Base-by-base conservation (phyloP, 2,113 vertebrate genomes). In the Trematocara variabile region DNA sequence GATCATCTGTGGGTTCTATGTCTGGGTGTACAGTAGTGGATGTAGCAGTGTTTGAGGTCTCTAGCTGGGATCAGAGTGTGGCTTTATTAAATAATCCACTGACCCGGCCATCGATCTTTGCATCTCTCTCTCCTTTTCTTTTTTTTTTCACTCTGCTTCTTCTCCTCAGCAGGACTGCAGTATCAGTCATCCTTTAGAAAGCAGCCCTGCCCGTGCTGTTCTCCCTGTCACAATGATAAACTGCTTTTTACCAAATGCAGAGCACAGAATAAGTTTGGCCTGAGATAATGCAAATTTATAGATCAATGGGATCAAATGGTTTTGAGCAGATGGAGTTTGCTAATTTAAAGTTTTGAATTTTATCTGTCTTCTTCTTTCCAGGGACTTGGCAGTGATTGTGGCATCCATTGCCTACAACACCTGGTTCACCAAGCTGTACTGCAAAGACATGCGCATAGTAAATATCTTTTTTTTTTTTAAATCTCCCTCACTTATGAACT, bases 371-470 rank as follows among this genome's bases (percentile, higher is more conserved):
- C 8, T 92, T 70, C 44, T 28, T 94, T 92, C 3, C 95, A 98
- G 98, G 95, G 98, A 98, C 93, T 93, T 98, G 90, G 97, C 97
- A 3, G 96, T 98, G 81, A 98, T 98, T 34, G 97, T 98, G 87
- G 97, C 98, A n/a, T 96, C 97, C 81, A 96, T 98, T 82, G 97
- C 97, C 1, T 98, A 98, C 90, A 98, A 98, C 95, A 97, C 98
- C 55, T 98, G 97, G 97, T 98, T 98, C 93, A 98, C 96, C 94
- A 98, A 97, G 92, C 97, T 98, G 83, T 96, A 97, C 95, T 97
- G 97, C 96, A 97, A 97, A 93, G 97, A 98, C 93, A 91, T 98
- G 93, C 95, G 97, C 88, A 95, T 98, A 93, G 98, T 98, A 97
- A 96, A 56, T 92, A 82, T 93, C 52, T 41, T 28, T 53, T 55